phyloP scores from a whole-genome alignment of 2,797 vertebrate species.

The Mormyrus proboscirostris region DNA sequence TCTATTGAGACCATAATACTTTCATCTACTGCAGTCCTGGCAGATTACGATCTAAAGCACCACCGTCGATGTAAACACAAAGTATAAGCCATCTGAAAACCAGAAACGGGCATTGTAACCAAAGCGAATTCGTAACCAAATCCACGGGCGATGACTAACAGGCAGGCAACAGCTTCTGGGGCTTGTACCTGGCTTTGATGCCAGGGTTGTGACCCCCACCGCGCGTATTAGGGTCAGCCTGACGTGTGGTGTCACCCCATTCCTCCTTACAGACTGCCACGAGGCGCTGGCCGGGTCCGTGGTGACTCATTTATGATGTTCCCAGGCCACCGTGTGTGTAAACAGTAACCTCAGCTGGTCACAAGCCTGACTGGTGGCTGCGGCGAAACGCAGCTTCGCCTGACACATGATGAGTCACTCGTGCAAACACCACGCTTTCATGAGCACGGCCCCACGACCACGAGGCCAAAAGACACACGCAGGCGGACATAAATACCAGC shows the following conservation, averaged over 20 bases:
- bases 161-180: neutral
- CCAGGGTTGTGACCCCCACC: neutral
- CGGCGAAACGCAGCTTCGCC: neutral
- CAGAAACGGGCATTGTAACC: neutral
- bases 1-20: neutral
- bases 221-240: neutral
- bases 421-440: neutral
- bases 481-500: neutral
- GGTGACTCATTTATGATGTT: conserved; percentile 18
- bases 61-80: neutral
- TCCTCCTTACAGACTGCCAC: neutral
- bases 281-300: neutral
- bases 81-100: neutral
- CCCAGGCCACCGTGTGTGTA: conserved; percentile 10
- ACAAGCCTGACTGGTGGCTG: neutral
- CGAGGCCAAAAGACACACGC: neutral
- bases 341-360: neutral
- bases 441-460: neutral
- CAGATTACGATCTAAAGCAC: neutral
- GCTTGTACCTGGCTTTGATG: neutral
- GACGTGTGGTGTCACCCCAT: neutral
- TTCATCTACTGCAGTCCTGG: neutral
- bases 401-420: neutral
- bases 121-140: neutral
- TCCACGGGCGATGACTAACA: neutral